These are phyloP conservation scores for Typhlomys cinereus DNA, from an alignment of 2,113 vertebrate species.

Conservation along the genomic window DNA sequence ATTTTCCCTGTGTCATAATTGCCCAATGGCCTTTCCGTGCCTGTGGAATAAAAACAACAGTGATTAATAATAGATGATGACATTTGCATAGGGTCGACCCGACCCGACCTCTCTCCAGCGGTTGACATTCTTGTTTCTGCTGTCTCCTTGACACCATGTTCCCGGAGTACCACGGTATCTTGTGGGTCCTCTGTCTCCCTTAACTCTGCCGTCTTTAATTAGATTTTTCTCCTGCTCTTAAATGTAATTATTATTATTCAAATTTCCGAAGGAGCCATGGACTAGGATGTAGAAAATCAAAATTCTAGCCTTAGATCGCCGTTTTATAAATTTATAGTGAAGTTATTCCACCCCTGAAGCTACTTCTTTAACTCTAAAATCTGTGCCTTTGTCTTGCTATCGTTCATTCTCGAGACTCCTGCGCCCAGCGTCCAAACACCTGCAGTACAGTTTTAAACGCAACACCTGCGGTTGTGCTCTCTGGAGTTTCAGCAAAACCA, in stretches of 20 bases:
- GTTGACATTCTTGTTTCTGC: not conserved
- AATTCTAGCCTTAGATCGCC: not conserved
- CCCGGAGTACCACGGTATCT: not conserved
- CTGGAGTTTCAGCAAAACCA: not conserved
- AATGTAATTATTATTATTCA: conserved; percentile 48
- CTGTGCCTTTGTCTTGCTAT: not conserved
- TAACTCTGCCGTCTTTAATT: not conserved
- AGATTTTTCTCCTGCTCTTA: conserved; percentile 26
- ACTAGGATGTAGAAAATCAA: conserved; percentile 10
- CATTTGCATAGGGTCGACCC: not conserved
- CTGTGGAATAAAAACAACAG: not conserved
- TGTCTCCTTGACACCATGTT: rapidly evolving
- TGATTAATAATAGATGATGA: not conserved
- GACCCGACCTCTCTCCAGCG: not conserved
- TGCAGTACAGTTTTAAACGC: not conserved
- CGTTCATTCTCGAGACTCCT: too few species aligned
- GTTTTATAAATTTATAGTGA: not conserved
- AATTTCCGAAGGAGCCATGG: not conserved
- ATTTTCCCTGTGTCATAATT: conserved; percentile 37
- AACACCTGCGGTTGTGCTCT: too few species aligned
- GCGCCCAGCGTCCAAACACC: not conserved
- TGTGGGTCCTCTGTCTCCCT: not conserved
- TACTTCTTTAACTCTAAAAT: not conserved
- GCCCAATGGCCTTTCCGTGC: not conserved
- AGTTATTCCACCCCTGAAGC: not conserved